phyloP scores from a whole-genome alignment of 2,888 invertebrate genomes.

The Heliconius erato region DNA sequence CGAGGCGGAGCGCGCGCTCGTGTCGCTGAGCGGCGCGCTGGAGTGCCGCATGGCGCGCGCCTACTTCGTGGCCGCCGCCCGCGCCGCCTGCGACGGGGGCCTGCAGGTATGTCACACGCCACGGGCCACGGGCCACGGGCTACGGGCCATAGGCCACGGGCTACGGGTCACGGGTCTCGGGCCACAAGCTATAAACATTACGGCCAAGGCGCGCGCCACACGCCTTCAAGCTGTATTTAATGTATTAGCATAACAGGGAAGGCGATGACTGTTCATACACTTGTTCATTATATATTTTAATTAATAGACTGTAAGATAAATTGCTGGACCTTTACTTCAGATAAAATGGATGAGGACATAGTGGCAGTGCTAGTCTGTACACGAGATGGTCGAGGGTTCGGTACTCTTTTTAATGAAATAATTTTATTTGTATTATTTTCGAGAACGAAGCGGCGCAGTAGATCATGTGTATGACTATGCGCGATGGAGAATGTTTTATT shows the following conservation, averaged over 20 bases:
- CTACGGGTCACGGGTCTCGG: not conserved
- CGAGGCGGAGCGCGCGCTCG: constrained; percentile 90
- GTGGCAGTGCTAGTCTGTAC: no score
- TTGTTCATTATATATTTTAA: no score
- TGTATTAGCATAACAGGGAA: not conserved
- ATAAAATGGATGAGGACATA: no score
- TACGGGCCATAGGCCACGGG: not conserved
- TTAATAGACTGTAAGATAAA: no score
- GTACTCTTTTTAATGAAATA: no score
- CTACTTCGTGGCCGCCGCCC: constrained; percentile 92
- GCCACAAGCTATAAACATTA: no score
- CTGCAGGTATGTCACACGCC: constrained; percentile 73
- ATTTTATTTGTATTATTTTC: no score
- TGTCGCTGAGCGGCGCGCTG: constrained; percentile 88
- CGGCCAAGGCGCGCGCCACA: not conserved
- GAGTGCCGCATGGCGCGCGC: constrained; percentile 94
- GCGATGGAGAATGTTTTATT: no score
- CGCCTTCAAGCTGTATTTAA: not conserved
- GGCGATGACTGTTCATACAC: not conserved
- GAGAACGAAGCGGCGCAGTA: no score
- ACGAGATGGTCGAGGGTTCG: no score
- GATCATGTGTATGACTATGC: no score
- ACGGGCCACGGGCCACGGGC: not conserved
- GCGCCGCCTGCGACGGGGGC: constrained; percentile 93
- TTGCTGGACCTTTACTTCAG: no score